Percentiles rank a stretch among this genome's conserved stretches.
Evolutionary conservation across 2,888 invertebrate genomes (phyloP).

Genomic region (Aspidiotus destructor): DNA sequence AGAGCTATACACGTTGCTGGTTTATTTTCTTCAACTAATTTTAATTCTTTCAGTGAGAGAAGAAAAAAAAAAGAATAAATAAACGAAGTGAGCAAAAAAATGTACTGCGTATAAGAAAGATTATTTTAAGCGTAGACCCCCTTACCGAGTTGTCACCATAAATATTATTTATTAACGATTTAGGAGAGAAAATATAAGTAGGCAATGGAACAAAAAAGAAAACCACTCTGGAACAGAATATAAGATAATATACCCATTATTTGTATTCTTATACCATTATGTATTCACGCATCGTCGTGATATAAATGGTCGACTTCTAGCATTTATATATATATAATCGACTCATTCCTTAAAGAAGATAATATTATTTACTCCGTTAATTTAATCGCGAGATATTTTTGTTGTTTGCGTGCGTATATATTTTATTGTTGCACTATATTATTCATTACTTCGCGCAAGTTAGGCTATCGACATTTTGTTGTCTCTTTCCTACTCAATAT

Average conservation of each 20-base stretch:
- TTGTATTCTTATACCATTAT: slow-evolving; percentile 31
- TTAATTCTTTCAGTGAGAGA: too few relatives aligned
- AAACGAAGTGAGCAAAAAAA: background rate
- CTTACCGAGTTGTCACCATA: slow-evolving; percentile 30
- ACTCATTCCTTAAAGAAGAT: slow-evolving; percentile 24
- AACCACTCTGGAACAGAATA: slow-evolving; percentile 10
- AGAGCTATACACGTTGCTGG: too few relatives aligned
- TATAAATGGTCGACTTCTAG: slow-evolving; percentile 8
- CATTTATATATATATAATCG: slow-evolving; percentile 20
- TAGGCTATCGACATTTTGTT: slow-evolving; percentile 20
- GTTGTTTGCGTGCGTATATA: slow-evolving; percentile 18
- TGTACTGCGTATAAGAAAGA: slow-evolving; percentile 6
- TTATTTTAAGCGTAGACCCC: slow-evolving; percentile 25
- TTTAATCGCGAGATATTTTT: slow-evolving; percentile 28
- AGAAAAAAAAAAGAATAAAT: slow-evolving; percentile 1
- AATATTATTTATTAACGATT: slow-evolving; percentile 29
- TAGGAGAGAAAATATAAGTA: slow-evolving; percentile 19
- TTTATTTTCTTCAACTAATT: too few relatives aligned
- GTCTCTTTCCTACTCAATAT: background rate
- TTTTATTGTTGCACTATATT: slow-evolving; percentile 25
- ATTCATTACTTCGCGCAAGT: slow-evolving; percentile 14
- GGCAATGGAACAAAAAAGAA: slow-evolving; percentile 20
- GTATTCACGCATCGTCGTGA: slow-evolving; percentile 24
- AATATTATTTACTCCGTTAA: slow-evolving; percentile 21
- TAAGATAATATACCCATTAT: slow-evolving; percentile 31